A percentile compares a stretch with the other conserved stretches of the same genome.
phyloP scores from a whole-genome alignment of 2,113 vertebrate genomes.

The Lycaon pictus region DNA sequence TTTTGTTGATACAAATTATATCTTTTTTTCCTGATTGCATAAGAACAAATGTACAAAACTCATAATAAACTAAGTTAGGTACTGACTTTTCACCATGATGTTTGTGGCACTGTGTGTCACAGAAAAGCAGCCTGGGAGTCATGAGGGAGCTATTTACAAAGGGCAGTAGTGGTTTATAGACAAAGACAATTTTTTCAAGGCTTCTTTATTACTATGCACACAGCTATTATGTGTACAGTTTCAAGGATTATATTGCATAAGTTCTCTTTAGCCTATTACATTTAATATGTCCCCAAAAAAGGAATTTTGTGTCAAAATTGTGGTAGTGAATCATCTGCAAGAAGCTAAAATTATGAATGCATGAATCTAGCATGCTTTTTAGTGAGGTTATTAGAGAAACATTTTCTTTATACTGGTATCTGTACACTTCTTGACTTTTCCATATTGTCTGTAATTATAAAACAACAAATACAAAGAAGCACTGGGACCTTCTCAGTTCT shows the following conservation, averaged over 20 bases:
- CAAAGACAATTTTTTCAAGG: constrained; percentile 90
- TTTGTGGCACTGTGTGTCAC: constrained; percentile 99
- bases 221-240: constrained; percentile 89
- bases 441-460: constrained; percentile 85
- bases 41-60: constrained; percentile 94
- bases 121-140: constrained; percentile 95
- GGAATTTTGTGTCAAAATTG: constrained; percentile 81
- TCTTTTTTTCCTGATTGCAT: constrained; percentile 99
- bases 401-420: constrained; percentile 81
- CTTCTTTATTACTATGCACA: constrained; percentile 88
- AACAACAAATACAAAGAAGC: constrained; percentile 80
- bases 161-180: constrained; percentile 92
- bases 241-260: constrained; percentile 87
- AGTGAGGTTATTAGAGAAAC: constrained; percentile 79
- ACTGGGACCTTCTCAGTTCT: constrained; percentile 69
- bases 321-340: constrained; percentile 84
- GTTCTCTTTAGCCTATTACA: constrained; percentile 86
- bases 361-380: constrained; percentile 79
- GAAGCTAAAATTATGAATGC: constrained; percentile 80
- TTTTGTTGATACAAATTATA: constrained; percentile 99
- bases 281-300: constrained; percentile 84
- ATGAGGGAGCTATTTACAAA: constrained; percentile 86
- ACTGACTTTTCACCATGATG: constrained; percentile 93
- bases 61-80: constrained; percentile 94
- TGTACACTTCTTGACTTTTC: constrained; percentile 77